These are phyloP conservation scores for Arge pagana DNA, from an alignment of 2,888 invertebrate species.

Conservation along the genomic window DNA sequence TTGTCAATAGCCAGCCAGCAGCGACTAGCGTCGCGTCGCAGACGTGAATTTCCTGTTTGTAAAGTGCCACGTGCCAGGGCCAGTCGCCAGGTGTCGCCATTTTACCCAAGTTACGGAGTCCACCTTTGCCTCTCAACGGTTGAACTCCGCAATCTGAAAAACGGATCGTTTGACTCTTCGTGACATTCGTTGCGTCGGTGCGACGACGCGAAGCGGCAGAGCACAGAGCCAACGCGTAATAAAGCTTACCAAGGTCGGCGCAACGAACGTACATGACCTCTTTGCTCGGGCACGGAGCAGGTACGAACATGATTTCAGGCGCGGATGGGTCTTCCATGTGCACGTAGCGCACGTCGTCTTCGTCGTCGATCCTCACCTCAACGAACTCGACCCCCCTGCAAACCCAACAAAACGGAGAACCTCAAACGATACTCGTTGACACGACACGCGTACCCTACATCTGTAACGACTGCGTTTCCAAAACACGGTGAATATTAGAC, in stretches of 20 bases:
- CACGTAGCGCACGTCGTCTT: conserved; percentile 70
- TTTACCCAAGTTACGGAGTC: conserved; percentile 66
- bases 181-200: not conserved
- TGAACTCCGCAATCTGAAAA: conserved; percentile 72
- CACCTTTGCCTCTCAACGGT: conserved; percentile 59
- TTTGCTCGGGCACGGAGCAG: conserved; percentile 74
- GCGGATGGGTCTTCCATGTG: conserved; percentile 82
- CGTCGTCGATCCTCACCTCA: conserved; percentile 68
- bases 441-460: not conserved
- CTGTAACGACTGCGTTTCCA: too few relatives aligned
- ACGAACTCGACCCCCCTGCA: conserved; percentile 72
- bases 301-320: conserved; percentile 79
- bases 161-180: not conserved
- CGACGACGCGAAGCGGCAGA: too few relatives aligned
- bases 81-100: conserved; percentile 83
- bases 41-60: conserved; percentile 82
- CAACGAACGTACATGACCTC: conserved; percentile 82
- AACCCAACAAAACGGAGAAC: conserved; percentile 30
- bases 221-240: too few relatives aligned
- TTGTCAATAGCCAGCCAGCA: conserved; percentile 82
- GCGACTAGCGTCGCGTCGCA: conserved; percentile 87
- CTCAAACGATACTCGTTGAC: not conserved
- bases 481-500: too few relatives aligned
- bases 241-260: conserved; percentile 70
- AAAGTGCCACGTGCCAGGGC: conserved; percentile 90